These are phyloP conservation scores for Serilophus lunatus DNA, from an alignment of 2,113 vertebrate species.

Conservation along the genomic window DNA sequence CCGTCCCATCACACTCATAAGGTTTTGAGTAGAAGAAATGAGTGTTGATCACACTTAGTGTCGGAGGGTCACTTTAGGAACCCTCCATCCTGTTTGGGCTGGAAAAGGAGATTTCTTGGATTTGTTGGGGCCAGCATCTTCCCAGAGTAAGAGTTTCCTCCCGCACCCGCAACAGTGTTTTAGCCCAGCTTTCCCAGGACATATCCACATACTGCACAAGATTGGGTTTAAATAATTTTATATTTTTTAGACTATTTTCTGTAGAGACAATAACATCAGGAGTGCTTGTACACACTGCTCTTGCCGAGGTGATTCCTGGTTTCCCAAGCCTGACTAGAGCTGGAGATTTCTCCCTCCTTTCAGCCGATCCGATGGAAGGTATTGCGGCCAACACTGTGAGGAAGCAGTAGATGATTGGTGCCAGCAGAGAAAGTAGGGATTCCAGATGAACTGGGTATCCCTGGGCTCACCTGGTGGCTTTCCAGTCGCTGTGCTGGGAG, in stretches of 20 bases:
- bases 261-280: no score
- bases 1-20: accelerated
- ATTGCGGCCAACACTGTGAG: not conserved
- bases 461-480: slow-evolving; percentile 16
- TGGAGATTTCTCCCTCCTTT: not conserved
- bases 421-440: accelerated
- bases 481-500: accelerated
- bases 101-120: not conserved
- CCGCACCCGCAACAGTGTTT: accelerated
- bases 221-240: not conserved
- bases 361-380: not conserved
- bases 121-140: not conserved
- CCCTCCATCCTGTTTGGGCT: not conserved
- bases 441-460: accelerated
- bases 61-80: not conserved
- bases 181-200: not conserved
- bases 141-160: not conserved
- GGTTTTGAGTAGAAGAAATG: accelerated
- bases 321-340: accelerated
- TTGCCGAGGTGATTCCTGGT: accelerated
- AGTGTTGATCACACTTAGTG: not conserved
- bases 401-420: not conserved
- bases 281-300: not conserved
- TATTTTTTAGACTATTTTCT: no score
- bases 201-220: not conserved